Conservation (phyloP, 2,113 vertebrate genomes). For the Prunella himalayana region DNA sequence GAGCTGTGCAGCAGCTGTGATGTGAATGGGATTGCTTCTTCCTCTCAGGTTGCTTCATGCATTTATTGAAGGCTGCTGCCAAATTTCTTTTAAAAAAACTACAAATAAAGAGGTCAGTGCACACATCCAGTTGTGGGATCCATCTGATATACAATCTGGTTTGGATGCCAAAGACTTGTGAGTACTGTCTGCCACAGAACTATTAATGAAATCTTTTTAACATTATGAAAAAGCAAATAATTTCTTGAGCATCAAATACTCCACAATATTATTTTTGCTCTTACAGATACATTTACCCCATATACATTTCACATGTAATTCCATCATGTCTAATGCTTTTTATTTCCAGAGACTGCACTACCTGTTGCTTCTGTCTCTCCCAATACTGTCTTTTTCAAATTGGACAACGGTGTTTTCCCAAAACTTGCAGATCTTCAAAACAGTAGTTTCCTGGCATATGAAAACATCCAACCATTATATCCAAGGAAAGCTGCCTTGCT, state of each 20-base stretch:
- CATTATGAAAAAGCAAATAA: constrained; percentile 25
- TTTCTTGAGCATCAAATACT: constrained; percentile 51
- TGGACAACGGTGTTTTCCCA: not conserved
- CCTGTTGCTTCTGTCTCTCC: not conserved
- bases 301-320: not conserved
- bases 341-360: not conserved
- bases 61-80: not conserved
- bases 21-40: not conserved
- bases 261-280: constrained; percentile 44
- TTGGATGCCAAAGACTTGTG: constrained; percentile 81
- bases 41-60: not conserved
- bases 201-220: not conserved
- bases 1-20: not conserved
- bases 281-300: constrained; percentile 28
- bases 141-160: constrained; percentile 57
- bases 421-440: not conserved
- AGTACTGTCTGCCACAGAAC: constrained; percentile 57
- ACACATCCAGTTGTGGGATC: constrained; percentile 76
- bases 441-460: not conserved
- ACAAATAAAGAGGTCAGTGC: constrained; percentile 3
- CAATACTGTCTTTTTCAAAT: not conserved
- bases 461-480: not conserved
- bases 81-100: not conserved
- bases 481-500: not conserved
- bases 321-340: constrained; percentile 14